Evolutionary conservation across 1,140 invertebrate genomes (phyloP).

Genomic region (Bradysia coprophila): DNA sequence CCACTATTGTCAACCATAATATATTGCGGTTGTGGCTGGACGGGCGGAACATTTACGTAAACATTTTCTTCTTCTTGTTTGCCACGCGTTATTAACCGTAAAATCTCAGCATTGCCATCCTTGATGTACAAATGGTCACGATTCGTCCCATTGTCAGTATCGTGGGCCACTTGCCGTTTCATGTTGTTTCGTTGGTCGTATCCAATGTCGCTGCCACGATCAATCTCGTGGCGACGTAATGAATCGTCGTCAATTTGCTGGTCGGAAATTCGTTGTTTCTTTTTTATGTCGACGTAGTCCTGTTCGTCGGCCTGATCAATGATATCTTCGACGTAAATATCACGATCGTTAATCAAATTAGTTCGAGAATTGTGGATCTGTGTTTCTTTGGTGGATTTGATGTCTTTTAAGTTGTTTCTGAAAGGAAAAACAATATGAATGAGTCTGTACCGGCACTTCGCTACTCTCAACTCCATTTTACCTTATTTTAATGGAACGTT

Average conservation of each 20-base stretch:
- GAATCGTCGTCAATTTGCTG: conserved; percentile 42
- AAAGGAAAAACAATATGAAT: neutral
- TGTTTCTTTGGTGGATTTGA: conserved; percentile 15
- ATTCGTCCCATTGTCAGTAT: conserved; percentile 12
- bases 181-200: conserved; percentile 26
- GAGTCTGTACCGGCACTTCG: neutral
- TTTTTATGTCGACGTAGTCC: conserved; percentile 19
- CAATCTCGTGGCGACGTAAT: conserved; percentile 49
- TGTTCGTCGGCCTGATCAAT: conserved; percentile 32
- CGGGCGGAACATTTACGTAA: conserved; percentile 33
- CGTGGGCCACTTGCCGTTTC: conserved; percentile 12
- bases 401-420: conserved; percentile 10
- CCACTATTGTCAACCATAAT: conserved; percentile 42
- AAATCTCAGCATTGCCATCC: conserved; percentile 64
- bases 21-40: conserved; percentile 35
- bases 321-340: conserved; percentile 37
- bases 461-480: neutral
- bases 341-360: conserved; percentile 30
- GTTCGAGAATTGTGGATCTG: conserved; percentile 21
- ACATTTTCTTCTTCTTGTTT: conserved; percentile 34
- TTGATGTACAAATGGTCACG: conserved; percentile 57
- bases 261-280: conserved; percentile 24
- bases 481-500: conserved; percentile 13
- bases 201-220: conserved; percentile 46
- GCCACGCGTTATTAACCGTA: conserved; percentile 56